Evolutionary conservation across 2,797 vertebrate genomes (phyloP), one percentile per base, ranked within the genome.

Genomic region (Atherinosoma microstoma): DNA sequence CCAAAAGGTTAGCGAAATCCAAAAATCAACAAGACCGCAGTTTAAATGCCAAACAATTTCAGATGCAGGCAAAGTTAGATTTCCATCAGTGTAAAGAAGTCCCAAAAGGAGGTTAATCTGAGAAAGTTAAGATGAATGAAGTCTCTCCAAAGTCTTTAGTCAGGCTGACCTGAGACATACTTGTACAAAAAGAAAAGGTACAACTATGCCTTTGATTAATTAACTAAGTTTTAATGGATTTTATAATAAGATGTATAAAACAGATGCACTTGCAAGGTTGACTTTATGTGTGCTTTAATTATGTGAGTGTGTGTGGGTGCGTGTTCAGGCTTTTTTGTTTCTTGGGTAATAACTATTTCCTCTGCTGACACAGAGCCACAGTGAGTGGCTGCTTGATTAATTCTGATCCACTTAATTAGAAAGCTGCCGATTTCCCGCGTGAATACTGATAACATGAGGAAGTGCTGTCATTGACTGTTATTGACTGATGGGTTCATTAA

Each of bases 361-460:
- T 87, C 77, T 76, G 82, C 85, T 76, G 76, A 88, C 84, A 82
- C 76, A 58, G 67, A 83, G 70, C 64, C 85, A 72, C 70, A 75
- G 78, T 58, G 78, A 87, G 68, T 66, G 85, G 82, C 86, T 82
- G 87, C 89, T 92, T 93, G 91, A 93, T 94, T 94, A 91, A 94
- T 94, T 94, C 85, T 88, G 91, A 94, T 92, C 82, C 90, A 92
- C 88, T 93, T 93, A 93, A 95, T 95, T 94, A 94, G 88, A 92
- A 93, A 80, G 89, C 87, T 89, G 91, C 90, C 84, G 76, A 89
- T 93, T 92, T 93, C 93, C 93, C 93, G 76, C 61, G 85, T 93
- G 93, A 93, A 90, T 92, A 89, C 83, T 75, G 81, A 90, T 93
- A 85, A 92, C 73, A 54, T 20, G 61, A 75, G 74, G 80, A 88